phyloP scores from a whole-genome alignment of 2,113 vertebrate species.

The Ondatra zibethicus region DNA sequence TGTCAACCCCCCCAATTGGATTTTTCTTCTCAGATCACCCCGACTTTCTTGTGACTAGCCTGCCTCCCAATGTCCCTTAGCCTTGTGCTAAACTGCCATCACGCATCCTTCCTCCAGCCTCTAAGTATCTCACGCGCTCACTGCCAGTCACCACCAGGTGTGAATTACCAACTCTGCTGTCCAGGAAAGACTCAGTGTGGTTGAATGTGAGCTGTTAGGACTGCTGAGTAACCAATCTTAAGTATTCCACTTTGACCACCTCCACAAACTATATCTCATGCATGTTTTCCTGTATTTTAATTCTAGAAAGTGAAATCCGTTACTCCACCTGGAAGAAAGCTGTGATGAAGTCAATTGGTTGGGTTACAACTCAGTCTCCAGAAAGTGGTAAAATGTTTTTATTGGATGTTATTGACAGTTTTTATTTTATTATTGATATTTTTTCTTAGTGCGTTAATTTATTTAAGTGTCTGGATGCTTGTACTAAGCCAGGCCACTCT shows the following conservation, averaged over 20 bases:
- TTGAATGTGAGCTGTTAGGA: constrained; percentile 1
- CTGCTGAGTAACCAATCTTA: neutral
- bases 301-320: constrained; percentile 95
- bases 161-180: neutral
- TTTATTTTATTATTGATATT: constrained; percentile 27
- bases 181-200: neutral
- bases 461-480: constrained; percentile 45
- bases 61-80: neutral
- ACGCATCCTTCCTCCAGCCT: neutral
- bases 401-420: constrained; percentile 17
- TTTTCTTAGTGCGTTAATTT: constrained; percentile 31
- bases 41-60: neutral
- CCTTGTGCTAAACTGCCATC: neutral
- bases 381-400: constrained; percentile 81
- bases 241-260: neutral
- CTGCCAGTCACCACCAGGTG: neutral
- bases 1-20: neutral
- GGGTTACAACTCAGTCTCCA: constrained; percentile 91
- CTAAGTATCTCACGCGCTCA: neutral
- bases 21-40: neutral
- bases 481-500: constrained; percentile 51
- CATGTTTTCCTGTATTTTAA: constrained; percentile 52
- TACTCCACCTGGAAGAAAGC: constrained; percentile 98
- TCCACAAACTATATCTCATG: constrained; percentile 16
- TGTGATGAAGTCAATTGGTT: constrained; percentile 95